These are phyloP conservation scores for Ips typographus DNA, from an alignment of 1,140 invertebrate genomes.

Conservation along the genomic window DNA sequence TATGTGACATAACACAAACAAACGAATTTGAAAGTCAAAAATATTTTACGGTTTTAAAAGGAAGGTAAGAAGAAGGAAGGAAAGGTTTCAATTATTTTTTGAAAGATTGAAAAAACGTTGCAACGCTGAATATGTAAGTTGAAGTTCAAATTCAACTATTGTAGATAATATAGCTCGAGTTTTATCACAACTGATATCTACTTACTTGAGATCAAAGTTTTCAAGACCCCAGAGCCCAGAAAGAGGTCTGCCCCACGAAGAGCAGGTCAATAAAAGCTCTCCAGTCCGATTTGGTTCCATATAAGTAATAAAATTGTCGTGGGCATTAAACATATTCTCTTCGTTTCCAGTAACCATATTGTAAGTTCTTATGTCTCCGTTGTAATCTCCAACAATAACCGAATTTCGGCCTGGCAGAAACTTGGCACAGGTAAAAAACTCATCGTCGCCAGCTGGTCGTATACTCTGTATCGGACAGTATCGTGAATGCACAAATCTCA, in stretches of 20 bases:
- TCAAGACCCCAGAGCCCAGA: conserved; percentile 85
- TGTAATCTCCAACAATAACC: conserved; percentile 81
- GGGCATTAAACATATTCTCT: conserved; percentile 75
- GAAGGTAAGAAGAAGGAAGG: too few species aligned
- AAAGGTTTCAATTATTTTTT: too few species aligned
- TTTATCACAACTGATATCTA: neutral
- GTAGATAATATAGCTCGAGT: too few species aligned
- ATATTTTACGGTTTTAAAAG: too few species aligned
- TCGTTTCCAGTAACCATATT: conserved; percentile 80
- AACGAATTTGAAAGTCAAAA: too few species aligned
- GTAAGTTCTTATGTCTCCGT: conserved; percentile 85
- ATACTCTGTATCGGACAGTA: conserved; percentile 87
- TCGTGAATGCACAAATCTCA: conserved; percentile 82
- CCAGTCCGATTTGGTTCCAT: conserved; percentile 74
- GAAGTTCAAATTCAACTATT: too few species aligned
- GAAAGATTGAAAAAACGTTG: too few species aligned
- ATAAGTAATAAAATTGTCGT: conserved; percentile 81
- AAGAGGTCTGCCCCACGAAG: conserved; percentile 77
- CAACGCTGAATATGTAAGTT: too few species aligned
- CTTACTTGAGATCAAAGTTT: conserved; percentile 70
- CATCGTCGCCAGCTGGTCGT: conserved; percentile 70
- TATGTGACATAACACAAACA: too few species aligned
- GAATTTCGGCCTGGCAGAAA: conserved; percentile 80
- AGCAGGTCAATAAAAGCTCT: conserved; percentile 81
- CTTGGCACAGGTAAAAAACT: conserved; percentile 79